A percentile compares a stretch with the other conserved stretches of the same genome.
Conservation (phyloP, 2,113 vertebrate genomes). For the Arizona elegans region DNA sequence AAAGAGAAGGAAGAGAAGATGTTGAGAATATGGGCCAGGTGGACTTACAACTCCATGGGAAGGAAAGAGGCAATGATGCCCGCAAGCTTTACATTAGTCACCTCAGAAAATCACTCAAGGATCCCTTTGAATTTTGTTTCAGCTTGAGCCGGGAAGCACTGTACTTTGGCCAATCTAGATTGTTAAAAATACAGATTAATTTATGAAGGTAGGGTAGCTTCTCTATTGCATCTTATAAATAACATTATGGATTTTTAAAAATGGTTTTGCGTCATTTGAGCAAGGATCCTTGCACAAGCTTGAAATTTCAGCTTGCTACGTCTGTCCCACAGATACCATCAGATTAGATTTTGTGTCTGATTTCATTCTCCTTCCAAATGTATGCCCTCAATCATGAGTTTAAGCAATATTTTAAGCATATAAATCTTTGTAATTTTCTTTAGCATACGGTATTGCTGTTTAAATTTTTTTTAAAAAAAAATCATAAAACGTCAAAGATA, state of each 20-base stretch:
- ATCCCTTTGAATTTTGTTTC: neutral
- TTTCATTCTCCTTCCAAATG: neutral
- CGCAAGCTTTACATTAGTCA: neutral
- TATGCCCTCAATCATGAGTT: neutral
- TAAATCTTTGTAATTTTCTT: constrained; percentile 41
- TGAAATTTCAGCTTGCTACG: neutral
- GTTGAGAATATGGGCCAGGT: neutral
- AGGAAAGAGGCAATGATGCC: neutral
- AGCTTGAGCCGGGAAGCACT: neutral
- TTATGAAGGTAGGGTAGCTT: neutral
- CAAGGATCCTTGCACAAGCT: neutral
- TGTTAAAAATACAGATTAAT: neutral
- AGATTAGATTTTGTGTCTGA: neutral
- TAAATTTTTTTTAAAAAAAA: constrained; percentile 54
- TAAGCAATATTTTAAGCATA: constrained; percentile 3
- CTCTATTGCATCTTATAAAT: neutral
- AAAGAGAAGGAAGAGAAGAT: neutral
- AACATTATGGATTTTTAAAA: no score
- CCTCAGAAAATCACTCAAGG: neutral
- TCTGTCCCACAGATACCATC: neutral
- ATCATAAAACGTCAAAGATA: constrained; percentile 57
- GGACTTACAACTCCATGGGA: neutral
- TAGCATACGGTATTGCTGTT: constrained; percentile 30
- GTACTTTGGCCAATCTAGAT: no score
- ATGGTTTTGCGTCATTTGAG: neutral